Conservation (phyloP, 2,797 vertebrate genomes). For the Etheostoma perlongum region DNA sequence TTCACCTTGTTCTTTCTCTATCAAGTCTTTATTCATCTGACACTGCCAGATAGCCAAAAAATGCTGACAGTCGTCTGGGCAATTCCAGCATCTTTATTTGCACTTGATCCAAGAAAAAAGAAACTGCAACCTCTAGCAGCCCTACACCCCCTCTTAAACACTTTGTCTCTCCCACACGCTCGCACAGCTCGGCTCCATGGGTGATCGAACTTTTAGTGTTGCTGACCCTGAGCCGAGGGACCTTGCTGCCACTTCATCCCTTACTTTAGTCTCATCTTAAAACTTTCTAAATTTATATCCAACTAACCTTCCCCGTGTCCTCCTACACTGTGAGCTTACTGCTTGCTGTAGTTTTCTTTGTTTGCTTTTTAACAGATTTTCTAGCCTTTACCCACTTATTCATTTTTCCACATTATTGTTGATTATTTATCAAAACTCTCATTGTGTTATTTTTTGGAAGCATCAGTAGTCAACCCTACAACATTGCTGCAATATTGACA, state of each 20-base stretch:
- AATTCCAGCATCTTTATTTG: slow-evolving; percentile 74
- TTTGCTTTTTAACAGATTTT: slow-evolving; percentile 14
- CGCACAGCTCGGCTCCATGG: slow-evolving; percentile 21
- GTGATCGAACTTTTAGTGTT: slow-evolving; percentile 28
- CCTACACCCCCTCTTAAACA: slow-evolving; percentile 37
- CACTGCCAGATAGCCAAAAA: slow-evolving; percentile 72
- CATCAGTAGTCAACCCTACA: too few relatives aligned
- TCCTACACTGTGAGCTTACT: slow-evolving; percentile 24
- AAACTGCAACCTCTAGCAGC: slow-evolving; percentile 48
- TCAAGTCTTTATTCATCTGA: slow-evolving; percentile 75
- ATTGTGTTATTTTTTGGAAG: too few relatives aligned
- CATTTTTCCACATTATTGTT: too few relatives aligned
- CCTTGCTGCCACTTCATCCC: slow-evolving; percentile 16
- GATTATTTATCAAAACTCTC: too few relatives aligned
- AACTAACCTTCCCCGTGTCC: slow-evolving; percentile 25
- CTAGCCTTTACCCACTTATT: too few relatives aligned
- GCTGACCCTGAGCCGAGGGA: slow-evolving; percentile 33
- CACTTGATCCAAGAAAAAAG: slow-evolving; percentile 53
- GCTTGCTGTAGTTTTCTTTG: background rate
- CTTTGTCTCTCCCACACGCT: slow-evolving; percentile 44
- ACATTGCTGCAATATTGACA: too few relatives aligned
- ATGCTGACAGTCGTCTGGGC: slow-evolving; percentile 78
- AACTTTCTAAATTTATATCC: slow-evolving; percentile 30
- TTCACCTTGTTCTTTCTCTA: slow-evolving; percentile 75
- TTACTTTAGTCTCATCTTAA: slow-evolving; percentile 26